Base-by-base conservation (phyloP, 2,797 vertebrate genomes). In the Spinibarbus caldwelli region DNA sequence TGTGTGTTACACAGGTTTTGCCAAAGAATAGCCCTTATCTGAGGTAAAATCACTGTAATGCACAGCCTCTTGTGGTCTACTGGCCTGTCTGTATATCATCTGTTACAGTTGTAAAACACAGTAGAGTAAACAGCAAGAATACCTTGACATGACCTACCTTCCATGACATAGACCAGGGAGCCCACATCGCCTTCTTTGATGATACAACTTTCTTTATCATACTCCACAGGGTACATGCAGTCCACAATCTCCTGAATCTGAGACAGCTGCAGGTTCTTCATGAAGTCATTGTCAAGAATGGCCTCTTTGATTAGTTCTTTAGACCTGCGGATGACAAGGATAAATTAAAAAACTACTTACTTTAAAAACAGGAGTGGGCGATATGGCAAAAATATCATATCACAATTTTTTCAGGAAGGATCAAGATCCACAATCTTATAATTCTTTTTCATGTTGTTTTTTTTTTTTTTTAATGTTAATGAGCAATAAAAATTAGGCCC, bases 171-270 rank as follows among this genome's bases (percentile, higher is more conserved):
- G 68, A 99, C 98, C 93, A 99, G 92, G 0, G 98, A 99, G 15
- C 98, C 98, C 91, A 99, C 98, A 21, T 99, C 98, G 5, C 98
- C 98, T 90, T 99, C 98, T 92, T 99, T 99, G 90, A 99, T 99
- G 94, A 99, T 99, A 87, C 97, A 99, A 91, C 97, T 99, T 94
- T 99, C 97, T 89, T 98, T 99, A 89, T 97, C 97, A 91, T 98
- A 99, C 90, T 99, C 98, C 92, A 99, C 98, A 0, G 98, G 98
- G 91, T 99, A 99, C 98, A 99, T 99, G 96, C 98, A 99, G 96
- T 99, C 98, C 95, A 99, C 98, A 70, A 99, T 99, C 96, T 99
- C 98, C 88, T 99, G 98, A 91, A 99, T 99, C 95, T 99, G 98
- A 0, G 98, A 99, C 90, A 99, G 92, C 91, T 99, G 98, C 91